A percentile compares a stretch with the other conserved stretches of the same genome.
Evolutionary conservation across 2,113 vertebrate genomes (phyloP).

Genomic region (Phyllopteryx taeniolatus): DNA sequence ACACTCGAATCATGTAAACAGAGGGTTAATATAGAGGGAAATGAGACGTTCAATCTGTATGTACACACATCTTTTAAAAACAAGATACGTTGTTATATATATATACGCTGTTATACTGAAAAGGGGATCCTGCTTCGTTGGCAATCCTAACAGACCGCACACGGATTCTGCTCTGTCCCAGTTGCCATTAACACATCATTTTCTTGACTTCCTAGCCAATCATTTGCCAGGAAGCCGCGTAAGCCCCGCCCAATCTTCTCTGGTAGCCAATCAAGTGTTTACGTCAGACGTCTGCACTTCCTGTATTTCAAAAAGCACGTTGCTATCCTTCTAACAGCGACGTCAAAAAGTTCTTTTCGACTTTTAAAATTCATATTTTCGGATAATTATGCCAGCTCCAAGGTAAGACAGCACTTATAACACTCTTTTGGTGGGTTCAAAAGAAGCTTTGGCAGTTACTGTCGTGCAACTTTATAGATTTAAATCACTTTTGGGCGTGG

Average conservation of each 20-base stretch:
- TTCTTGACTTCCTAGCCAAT: constrained; percentile 42
- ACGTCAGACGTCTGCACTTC: constrained; percentile 30
- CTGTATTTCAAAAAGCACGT: constrained; percentile 57
- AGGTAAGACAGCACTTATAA: constrained; percentile 57
- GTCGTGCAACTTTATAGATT: not conserved
- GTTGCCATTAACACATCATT: constrained; percentile 21
- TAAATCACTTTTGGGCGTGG: not conserved
- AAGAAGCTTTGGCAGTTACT: not conserved
- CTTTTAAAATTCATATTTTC: not conserved
- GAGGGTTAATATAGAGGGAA: not conserved
- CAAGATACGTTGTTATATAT: not conserved
- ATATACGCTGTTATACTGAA: not conserved
- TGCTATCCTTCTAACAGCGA: constrained; percentile 31
- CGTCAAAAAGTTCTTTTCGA: not conserved
- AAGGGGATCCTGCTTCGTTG: not conserved
- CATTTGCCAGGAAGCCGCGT: not conserved
- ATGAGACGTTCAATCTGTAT: not conserved
- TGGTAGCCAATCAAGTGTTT: constrained; percentile 40
- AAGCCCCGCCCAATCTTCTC: constrained; percentile 35
- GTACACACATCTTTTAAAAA: not conserved
- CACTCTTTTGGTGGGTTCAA: not conserved
- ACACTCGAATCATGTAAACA: not conserved
- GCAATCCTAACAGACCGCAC: not conserved
- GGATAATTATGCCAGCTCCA: constrained; percentile 65
- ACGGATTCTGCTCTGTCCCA: constrained; percentile 5